Conservation (phyloP, 1,140 invertebrate genomes). For the Doryteuthis pealeii region DNA sequence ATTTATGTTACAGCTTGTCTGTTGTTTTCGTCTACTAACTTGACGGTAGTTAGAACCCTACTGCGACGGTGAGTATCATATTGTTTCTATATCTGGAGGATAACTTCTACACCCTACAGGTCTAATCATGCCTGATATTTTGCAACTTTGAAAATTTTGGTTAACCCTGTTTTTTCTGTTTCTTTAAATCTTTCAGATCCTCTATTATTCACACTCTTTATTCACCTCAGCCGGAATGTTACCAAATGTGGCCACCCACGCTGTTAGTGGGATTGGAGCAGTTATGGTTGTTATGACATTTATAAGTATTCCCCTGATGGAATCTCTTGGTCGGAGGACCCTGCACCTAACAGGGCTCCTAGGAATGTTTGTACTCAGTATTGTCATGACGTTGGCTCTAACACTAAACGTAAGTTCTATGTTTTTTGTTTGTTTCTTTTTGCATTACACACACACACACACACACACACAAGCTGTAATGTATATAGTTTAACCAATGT, state of each 20-base stretch:
- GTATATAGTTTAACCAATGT: too few species aligned
- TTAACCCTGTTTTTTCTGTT: too few species aligned
- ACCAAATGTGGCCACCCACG: slow-evolving; percentile 68
- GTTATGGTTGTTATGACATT: slow-evolving; percentile 58
- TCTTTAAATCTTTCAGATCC: slow-evolving; percentile 55
- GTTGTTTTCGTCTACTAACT: too few species aligned
- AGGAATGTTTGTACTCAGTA: slow-evolving; percentile 85
- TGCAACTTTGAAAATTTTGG: too few species aligned
- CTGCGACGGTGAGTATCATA: too few species aligned
- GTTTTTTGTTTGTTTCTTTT: background rate
- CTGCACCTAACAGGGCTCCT: slow-evolving; percentile 74
- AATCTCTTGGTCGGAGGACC: slow-evolving; percentile 73
- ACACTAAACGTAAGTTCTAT: slow-evolving; percentile 72
- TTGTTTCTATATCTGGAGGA: too few species aligned
- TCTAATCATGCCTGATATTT: too few species aligned
- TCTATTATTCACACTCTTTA: slow-evolving; percentile 84
- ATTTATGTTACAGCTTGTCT: too few species aligned
- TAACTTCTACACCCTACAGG: too few species aligned
- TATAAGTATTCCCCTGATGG: slow-evolving; percentile 61
- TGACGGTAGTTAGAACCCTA: too few species aligned
- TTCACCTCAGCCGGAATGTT: slow-evolving; percentile 73
- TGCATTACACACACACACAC: background rate
- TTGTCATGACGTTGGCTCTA: slow-evolving; percentile 89
- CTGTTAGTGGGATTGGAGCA: slow-evolving; percentile 76
- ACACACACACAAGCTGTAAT: background rate